A percentile compares a stretch with the other conserved stretches of the same genome.
Evolutionary conservation across 2,797 vertebrate genomes (phyloP).

Genomic region (Lagocephalus sceleratus): DNA sequence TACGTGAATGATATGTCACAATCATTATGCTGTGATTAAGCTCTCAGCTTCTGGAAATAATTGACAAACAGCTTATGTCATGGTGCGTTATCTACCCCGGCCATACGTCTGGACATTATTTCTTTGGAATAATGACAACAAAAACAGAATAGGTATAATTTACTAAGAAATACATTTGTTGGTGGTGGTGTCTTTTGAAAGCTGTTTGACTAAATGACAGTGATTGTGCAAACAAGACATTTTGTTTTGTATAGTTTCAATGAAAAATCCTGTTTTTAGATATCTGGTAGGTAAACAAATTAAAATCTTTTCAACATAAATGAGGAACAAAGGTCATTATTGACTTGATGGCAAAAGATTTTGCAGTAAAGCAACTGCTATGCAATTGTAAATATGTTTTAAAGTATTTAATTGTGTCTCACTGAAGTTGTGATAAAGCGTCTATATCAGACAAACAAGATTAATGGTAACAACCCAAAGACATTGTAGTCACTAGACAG

Average conservation of each 20-base stretch:
- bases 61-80: conserved; percentile 28
- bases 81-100: conserved; percentile 24
- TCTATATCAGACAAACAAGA: conserved; percentile 56
- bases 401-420: conserved; percentile 45
- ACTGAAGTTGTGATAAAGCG: conserved; percentile 22
- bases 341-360: conserved; percentile 1
- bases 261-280: background rate
- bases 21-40: conserved; percentile 23
- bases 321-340: conserved; percentile 1
- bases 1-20: conserved; percentile 43
- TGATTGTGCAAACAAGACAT: background rate
- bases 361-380: conserved; percentile 11
- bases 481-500: conserved; percentile 51
- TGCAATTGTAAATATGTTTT: conserved; percentile 14
- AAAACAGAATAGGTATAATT: conserved; percentile 1
- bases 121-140: background rate
- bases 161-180: background rate
- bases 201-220: background rate
- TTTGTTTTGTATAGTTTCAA: background rate
- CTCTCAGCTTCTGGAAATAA: conserved; percentile 20
- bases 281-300: background rate
- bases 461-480: conserved; percentile 60
- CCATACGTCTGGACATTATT: conserved; percentile 19
- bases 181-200: conserved; percentile 5
- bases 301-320: background rate